phyloP scores from a whole-genome alignment of 2,797 vertebrate species.

The Cyclopterus lumpus region DNA sequence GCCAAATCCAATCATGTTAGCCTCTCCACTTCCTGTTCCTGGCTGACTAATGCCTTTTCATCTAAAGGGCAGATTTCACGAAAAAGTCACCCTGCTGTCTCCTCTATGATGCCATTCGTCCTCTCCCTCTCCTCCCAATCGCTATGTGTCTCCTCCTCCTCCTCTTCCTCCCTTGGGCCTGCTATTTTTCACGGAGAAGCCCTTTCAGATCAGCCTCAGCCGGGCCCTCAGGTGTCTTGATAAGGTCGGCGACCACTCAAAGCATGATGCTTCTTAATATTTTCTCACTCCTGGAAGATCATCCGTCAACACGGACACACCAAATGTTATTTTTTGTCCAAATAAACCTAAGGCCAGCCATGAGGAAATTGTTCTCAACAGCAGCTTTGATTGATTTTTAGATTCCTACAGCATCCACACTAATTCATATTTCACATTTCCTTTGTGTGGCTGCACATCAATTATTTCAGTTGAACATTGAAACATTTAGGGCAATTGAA shows the following conservation, averaged over 20 bases:
- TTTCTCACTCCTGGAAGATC: neutral
- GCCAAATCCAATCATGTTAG: constrained; percentile 59
- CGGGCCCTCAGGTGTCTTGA: constrained; percentile 37
- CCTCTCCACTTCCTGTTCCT: constrained; percentile 35
- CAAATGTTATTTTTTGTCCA: neutral
- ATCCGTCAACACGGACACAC: constrained; percentile 16
- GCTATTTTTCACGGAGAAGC: constrained; percentile 43
- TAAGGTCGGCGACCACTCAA: constrained; percentile 49
- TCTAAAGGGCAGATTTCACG: constrained; percentile 58
- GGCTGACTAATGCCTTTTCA: constrained; percentile 64
- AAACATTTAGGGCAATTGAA: constrained; percentile 1
- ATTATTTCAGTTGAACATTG: constrained; percentile 1
- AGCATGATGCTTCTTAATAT: constrained; percentile 28
- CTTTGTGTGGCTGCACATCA: neutral
- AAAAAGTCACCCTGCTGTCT: constrained; percentile 37
- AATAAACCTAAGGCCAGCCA: neutral
- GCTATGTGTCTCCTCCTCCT: constrained; percentile 1
- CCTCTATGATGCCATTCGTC: constrained; percentile 31
- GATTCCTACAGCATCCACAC: neutral
- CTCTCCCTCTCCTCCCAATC: constrained; percentile 6
- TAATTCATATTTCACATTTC: constrained; percentile 16
- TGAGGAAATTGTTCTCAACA: constrained; percentile 3
- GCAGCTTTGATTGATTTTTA: neutral
- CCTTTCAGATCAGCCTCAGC: constrained; percentile 43
- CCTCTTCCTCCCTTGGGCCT: constrained; percentile 24